These are phyloP conservation scores for Gryon sp. DNA, from an alignment of 1,140 invertebrate genomes.

Conservation along the genomic window DNA sequence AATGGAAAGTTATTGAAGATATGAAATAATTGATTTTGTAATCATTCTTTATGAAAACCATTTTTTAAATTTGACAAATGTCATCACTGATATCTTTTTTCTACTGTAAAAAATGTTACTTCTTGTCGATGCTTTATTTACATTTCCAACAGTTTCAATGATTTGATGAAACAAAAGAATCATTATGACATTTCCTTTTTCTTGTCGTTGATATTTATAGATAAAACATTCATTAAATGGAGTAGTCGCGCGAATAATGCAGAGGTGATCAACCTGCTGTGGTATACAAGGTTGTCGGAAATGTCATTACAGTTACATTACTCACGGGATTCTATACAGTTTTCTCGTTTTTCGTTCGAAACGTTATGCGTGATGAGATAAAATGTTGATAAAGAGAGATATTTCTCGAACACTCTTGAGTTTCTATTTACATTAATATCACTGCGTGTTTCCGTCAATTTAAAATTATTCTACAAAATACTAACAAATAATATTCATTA, in stretches of 20 bases:
- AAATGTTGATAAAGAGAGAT: conserved; percentile 8
- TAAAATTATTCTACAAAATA: no score
- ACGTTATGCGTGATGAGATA: conserved; percentile 43
- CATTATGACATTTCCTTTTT: background rate
- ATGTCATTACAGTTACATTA: conserved; percentile 38
- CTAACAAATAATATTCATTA: conserved; percentile 28
- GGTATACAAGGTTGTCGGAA: conserved; percentile 46
- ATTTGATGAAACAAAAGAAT: conserved; percentile 24
- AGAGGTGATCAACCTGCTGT: conserved; percentile 35
- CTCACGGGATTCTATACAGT: conserved; percentile 14
- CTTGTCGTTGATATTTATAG: conserved; percentile 21
- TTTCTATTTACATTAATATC: conserved; percentile 40
- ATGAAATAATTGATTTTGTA: no score
- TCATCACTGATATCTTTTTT: no score
- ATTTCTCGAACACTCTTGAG: conserved; percentile 11
- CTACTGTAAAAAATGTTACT: no score
- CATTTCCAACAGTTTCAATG: no score
- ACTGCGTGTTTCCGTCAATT: conserved; percentile 5
- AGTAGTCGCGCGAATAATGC: no score
- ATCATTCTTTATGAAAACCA: no score
- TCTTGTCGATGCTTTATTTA: no score
- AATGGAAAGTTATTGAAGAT: no score
- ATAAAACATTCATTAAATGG: no score
- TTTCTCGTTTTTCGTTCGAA: conserved; percentile 31
- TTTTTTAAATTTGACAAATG: no score